A percentile compares a stretch with the other conserved stretches of the same genome.
phyloP scores from a whole-genome alignment of 2,797 vertebrate species.

The Todus mexicanus region DNA sequence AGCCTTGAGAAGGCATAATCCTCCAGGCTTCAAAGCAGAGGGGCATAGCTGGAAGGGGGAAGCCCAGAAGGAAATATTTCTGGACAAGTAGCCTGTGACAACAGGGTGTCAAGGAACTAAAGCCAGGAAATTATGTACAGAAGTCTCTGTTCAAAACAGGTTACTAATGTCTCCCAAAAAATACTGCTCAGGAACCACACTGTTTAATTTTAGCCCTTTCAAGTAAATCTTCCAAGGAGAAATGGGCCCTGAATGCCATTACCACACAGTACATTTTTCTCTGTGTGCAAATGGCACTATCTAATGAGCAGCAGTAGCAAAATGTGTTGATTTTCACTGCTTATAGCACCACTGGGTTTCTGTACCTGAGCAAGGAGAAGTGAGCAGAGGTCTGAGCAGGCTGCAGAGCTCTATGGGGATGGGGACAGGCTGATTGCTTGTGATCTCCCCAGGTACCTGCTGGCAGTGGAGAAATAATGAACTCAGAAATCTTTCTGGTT shows the following conservation, averaged over 20 bases:
- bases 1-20: not conserved
- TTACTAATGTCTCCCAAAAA: not conserved
- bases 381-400: not conserved
- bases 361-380: not conserved
- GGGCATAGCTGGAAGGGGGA: not conserved
- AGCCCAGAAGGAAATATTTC: not conserved
- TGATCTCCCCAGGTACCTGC: not conserved
- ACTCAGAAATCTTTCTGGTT: not conserved
- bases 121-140: not conserved
- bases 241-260: not conserved
- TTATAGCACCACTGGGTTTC: rapidly evolving
- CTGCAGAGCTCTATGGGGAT: not conserved
- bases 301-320: not conserved
- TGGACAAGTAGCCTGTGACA: not conserved
- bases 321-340: not conserved
- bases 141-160: not conserved
- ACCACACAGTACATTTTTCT: not conserved
- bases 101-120: not conserved
- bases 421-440: not conserved
- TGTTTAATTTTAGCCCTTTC: not conserved
- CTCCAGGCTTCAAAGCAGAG: not conserved
- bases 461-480: not conserved
- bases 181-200: not conserved
- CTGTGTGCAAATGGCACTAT: not conserved
- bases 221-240: not conserved